Base-by-base conservation (phyloP, 1,140 invertebrate genomes). In the Ostrea denselamellosa region DNA sequence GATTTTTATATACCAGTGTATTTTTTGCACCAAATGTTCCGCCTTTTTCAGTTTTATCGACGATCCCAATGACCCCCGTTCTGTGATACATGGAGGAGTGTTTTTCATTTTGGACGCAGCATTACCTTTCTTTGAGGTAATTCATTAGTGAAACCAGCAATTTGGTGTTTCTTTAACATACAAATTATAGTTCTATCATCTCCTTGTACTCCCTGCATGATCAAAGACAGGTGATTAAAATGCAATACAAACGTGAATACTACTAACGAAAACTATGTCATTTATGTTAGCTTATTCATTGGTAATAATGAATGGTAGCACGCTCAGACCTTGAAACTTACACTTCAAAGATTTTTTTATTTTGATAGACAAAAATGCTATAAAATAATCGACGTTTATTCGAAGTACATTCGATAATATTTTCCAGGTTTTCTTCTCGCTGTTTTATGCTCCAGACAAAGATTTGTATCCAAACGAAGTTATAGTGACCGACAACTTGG, bases 41-140 rank as follows among this genome's bases (percentile, higher is more conserved):
- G n/a, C 90, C 62, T 89, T 68, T 93, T 91, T 51, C 85, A 95
- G 94, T 90, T 90, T 90, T 88, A 91, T 94, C 7, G 91, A 93
- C n/a, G 91, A 92, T 4, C 86, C 84, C 28, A 53, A 90, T 56
- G 93, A 95, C 83, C 90, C 90, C 0, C 91, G 90, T 62, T 89
- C 90, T 14, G 90, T 90, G 8, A 91, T 94, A 68, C 93, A 94
- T 81, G 91, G 91, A 58, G 92, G 89, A 44, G 86, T 94, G 2
- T 94, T 93, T 89, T 95, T 94, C 87, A 90, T 94, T 52, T 90
- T 94, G 34, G 94, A 94, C 77, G 93, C 91, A 9, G 92, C 94
- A 5, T 90, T 95, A 86, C 93, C 94, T 19, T 93, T 95, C 84
- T 84, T 95, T 28, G 93, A 95, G 90, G 94, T 93, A 91, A 90